A percentile compares a stretch with the other conserved stretches of the same genome.
Conservation (phyloP, 2,113 vertebrate species). For the Rhizomys pruinosus region DNA sequence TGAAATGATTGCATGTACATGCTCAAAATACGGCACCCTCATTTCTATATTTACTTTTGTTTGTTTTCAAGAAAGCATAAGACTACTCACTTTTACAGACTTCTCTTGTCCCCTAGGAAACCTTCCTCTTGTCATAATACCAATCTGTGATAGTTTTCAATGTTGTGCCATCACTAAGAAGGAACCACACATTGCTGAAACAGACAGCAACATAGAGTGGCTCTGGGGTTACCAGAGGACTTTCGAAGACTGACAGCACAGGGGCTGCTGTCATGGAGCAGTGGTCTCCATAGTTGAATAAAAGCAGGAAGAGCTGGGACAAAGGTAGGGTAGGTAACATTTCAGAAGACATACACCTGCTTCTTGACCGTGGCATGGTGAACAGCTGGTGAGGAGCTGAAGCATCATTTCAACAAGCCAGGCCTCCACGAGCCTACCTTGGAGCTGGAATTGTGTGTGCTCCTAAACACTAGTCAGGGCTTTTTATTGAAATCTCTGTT, state of each 20-base stretch:
- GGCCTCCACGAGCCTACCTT: not conserved
- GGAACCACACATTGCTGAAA: not conserved
- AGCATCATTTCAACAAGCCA: not conserved
- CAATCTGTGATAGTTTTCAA: not conserved
- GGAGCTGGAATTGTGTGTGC: not conserved
- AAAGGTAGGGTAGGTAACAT: not conserved
- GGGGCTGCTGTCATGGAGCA: not conserved
- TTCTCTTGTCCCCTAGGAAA: slow-evolving; percentile 31
- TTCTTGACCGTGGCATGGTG: not conserved
- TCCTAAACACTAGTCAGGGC: not conserved
- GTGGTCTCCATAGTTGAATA: slow-evolving; percentile 25
- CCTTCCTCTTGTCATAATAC: not conserved
- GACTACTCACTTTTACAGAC: slow-evolving; percentile 20
- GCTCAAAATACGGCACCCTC: not conserved
- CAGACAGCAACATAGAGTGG: not conserved
- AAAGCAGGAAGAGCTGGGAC: not conserved
- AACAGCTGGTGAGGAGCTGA: not conserved
- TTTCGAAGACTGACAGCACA: not conserved
- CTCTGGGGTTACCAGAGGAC: not conserved
- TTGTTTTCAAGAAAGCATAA: slow-evolving; percentile 32
- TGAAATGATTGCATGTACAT: not conserved
- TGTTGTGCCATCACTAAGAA: not conserved
- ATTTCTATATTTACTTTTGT: slow-evolving; percentile 15
- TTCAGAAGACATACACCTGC: not conserved
- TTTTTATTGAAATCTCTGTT: not conserved